phyloP scores from a whole-genome alignment of 2,113 vertebrate species.

The Microtus montanus region DNA sequence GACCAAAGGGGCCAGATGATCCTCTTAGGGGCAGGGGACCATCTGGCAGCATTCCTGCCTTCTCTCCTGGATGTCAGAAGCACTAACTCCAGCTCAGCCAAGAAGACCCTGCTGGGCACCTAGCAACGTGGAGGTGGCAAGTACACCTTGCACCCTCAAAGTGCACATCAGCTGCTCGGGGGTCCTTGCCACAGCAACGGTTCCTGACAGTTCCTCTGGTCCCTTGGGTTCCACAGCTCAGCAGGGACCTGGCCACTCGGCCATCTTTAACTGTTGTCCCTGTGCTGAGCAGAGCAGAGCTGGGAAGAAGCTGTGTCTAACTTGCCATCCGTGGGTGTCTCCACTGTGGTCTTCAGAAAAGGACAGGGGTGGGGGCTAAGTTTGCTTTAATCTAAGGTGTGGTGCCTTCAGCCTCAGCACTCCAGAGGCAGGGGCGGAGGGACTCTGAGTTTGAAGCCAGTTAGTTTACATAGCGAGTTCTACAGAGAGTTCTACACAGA shows the following conservation, averaged over 20 bases:
- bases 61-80: rapidly evolving
- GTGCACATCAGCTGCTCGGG: neutral
- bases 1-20: neutral
- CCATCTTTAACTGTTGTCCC: rapidly evolving
- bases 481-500: neutral
- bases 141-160: neutral
- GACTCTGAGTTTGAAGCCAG: neutral
- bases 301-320: too few species aligned
- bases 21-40: neutral
- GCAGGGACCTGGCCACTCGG: rapidly evolving
- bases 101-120: rapidly evolving
- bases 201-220: neutral
- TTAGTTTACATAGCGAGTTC: neutral
- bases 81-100: rapidly evolving
- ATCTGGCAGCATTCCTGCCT: neutral
- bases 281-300: neutral
- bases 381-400: neutral
- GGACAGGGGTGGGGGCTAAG: neutral
- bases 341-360: neutral
- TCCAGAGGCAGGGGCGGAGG: neutral
- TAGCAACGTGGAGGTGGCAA: neutral
- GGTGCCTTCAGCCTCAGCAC: neutral
- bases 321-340: rapidly evolving
- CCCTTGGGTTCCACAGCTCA: rapidly evolving
- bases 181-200: neutral